These are phyloP conservation scores for Loxodonta africana DNA, from an alignment of 2,113 vertebrate genomes.

Conservation along the genomic window DNA sequence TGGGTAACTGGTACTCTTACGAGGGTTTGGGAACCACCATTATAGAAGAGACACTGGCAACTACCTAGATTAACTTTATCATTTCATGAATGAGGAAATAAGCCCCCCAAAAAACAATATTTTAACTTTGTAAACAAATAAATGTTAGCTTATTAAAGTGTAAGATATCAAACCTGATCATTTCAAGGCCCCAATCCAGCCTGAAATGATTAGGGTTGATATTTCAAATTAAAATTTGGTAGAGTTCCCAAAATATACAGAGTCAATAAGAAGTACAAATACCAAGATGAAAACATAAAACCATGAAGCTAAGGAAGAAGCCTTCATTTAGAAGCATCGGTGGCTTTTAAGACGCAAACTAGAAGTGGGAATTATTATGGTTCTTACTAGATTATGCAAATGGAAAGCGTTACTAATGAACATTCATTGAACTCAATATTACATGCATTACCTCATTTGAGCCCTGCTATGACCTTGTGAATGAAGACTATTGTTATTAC, in stretches of 20 bases:
- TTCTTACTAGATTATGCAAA: neutral
- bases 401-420: neutral
- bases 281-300: neutral
- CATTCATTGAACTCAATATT: neutral
- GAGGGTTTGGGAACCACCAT: no score
- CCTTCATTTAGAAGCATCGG: neutral
- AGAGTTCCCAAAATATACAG: neutral
- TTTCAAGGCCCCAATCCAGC: neutral
- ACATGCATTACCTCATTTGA: neutral
- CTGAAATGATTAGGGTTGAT: neutral
- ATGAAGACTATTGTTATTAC: neutral
- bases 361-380: neutral
- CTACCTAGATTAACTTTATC: neutral
- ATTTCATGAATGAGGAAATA: neutral
- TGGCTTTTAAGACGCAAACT: neutral
- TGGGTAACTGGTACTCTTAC: rapidly evolving
- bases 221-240: neutral
- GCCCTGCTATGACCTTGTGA: neutral
- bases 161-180: neutral
- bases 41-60: neutral
- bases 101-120: neutral
- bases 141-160: neutral
- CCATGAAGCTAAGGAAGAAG: neutral
- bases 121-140: neutral
- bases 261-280: neutral